phyloP scores from a whole-genome alignment of 2,888 invertebrate species.

The Sinhomidia bicolor region DNA sequence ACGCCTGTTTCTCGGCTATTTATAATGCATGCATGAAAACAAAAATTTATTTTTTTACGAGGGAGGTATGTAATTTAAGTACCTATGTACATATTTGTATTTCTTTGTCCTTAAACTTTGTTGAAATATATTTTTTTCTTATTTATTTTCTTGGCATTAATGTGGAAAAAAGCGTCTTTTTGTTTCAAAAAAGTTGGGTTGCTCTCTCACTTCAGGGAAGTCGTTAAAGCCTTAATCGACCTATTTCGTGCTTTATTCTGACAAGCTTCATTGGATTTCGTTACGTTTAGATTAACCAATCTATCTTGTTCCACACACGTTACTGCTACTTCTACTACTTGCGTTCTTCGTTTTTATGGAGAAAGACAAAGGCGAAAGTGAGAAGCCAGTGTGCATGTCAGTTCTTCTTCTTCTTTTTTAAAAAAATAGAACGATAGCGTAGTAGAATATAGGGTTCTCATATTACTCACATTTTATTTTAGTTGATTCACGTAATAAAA shows the following conservation, averaged over 20 bases:
- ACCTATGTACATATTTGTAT: neutral
- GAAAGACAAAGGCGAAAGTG: neutral
- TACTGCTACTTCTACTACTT: no score
- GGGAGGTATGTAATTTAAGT: no score
- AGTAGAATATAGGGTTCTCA: neutral
- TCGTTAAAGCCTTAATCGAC: constrained; percentile 66
- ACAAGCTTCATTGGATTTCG: constrained; percentile 33
- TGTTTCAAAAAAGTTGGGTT: constrained; percentile 29
- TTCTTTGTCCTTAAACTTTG: neutral
- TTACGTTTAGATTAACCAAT: neutral
- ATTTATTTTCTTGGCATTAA: constrained; percentile 30
- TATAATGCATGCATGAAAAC: neutral
- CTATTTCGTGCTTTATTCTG: constrained; percentile 58
- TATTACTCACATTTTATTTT: constrained; percentile 10
- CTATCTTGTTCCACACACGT: no score
- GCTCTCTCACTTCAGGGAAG: constrained; percentile 55
- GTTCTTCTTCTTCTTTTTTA: no score
- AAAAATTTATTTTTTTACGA: neutral
- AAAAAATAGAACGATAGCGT: neutral
- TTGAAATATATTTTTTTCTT: neutral
- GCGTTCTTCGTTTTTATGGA: no score
- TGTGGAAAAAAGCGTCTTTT: neutral
- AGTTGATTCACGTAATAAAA: constrained; percentile 11
- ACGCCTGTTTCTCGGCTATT: neutral
- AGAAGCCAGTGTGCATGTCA: neutral